Base-by-base conservation (phyloP, 1,140 invertebrate genomes). In the Drosophila mauritiana region DNA sequence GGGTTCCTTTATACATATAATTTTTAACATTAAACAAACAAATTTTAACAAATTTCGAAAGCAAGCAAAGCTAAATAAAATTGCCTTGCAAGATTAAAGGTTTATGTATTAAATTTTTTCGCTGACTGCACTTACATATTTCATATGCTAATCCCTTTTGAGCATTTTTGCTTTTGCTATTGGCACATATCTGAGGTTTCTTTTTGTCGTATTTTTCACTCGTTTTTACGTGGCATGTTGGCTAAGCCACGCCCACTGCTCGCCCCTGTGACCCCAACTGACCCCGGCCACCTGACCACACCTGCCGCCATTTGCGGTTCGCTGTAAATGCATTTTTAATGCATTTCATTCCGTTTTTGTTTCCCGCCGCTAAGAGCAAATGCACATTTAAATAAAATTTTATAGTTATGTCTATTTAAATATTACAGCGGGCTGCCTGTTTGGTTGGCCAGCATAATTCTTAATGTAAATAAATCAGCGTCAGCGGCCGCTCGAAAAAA, bases 391-490 rank as follows among this genome's bases (percentile, higher is more conserved):
- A 59, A 77, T 77, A 69, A 69, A 77, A 77, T 56, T 77, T 77
- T 56, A 77, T 59, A 61, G 73, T 61, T 69, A 77, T 77, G 34
- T 51, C 56, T 48, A 67, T 67, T 67, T 75, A 52, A 75, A 75
- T 75, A 74, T 74, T 64, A 20, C 39, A 53, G 13, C 17, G 8
- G 10, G 11, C 7, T 4, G 17, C 4, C 6, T 11, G 37, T 12
- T 5, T 39, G 13, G 2, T 6, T 51, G 20, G 34, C 20, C 17
- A 40, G 27, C 63, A 75, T 82, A 64, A 81, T 82, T 82, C 63
- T 46, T 55, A 58, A 82, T 82, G 42, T 57, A 78, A 74, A 82
- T 82, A 82, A 82, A 82, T 82, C 79, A 82, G 61, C 55, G 64
- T 70, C 64, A 12, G 57, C 17, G 51, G 58, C n/a, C 55, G 49